Base-by-base conservation (phyloP, 2,888 invertebrate genomes). In the Caprella mutica region DNA sequence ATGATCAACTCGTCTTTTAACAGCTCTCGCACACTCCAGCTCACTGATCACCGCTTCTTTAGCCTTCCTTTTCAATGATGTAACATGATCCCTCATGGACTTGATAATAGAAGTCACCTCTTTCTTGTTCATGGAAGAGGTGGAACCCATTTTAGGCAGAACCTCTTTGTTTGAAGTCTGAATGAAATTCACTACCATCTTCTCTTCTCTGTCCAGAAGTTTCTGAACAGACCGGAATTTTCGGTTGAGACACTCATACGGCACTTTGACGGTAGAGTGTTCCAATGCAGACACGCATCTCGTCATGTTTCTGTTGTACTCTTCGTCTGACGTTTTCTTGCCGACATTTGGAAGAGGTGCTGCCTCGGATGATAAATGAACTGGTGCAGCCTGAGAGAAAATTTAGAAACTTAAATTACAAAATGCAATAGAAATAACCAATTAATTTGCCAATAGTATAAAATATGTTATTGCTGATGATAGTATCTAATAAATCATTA, bases 201-300 rank as follows among this genome's bases (percentile, higher is more conserved):
- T n/a, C n/a, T n/a, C 87, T 72, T 92, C 96, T 58, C 94, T 79
- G 70, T 97, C 97, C 58, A 98, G 76, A 12, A 85, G 84, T 69
- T 96, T 92, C 74, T 98, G 97, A 2, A 94, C 90, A 44, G 86
- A 83, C 55, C 97, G 84, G 73, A 96, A 98, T 69, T 89, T 90
- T 73, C 97, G 97, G 75, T 98, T 98, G 66, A 98, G 78, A 50
- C 97, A 82, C 75, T 98, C 98, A 71, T 97, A 98, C 1, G 97
- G 97, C 66, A 97, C 93, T 82, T 94, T 94, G 66, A 96, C 78
- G 26, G 94, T 93, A 52, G 93, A 87, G 77, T 96, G 93, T 74
- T 97, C 97, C 72, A 96, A 77, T 66, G 90, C 48, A 24, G 30
- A 27, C 48, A 48, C 30, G 21, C 48, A 48, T 14, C 48, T 21